These are phyloP conservation scores for Euclidia mi DNA, from an alignment of 2,888 invertebrate species.

Conservation along the genomic window DNA sequence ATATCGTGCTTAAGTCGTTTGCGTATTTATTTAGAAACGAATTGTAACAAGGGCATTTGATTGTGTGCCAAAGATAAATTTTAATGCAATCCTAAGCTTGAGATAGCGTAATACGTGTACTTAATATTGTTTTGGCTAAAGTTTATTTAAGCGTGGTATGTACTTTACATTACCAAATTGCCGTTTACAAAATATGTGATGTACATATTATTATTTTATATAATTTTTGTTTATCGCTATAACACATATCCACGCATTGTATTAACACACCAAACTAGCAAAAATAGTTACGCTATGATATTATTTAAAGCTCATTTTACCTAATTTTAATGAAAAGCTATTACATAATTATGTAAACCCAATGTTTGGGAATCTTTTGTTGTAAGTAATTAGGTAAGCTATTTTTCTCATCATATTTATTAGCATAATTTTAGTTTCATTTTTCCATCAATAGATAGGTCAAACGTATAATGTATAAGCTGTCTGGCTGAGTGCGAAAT, in stretches of 20 bases:
- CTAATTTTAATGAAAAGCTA: neutral
- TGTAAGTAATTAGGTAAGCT: neutral
- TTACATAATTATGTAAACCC: neutral
- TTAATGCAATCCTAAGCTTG: slow-evolving; percentile 15
- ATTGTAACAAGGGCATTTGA: slow-evolving; percentile 32
- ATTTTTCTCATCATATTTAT: slow-evolving; percentile 1
- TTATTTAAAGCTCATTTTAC: neutral
- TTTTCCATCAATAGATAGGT: neutral
- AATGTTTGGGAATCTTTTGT: neutral
- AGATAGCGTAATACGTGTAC: slow-evolving; percentile 15
- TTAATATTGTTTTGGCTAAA: slow-evolving; percentile 18
- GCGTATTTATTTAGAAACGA: slow-evolving; percentile 18
- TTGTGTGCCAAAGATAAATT: slow-evolving; percentile 35
- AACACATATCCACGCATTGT: neutral
- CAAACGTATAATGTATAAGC: too few relatives aligned
- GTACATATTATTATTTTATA: slow-evolving; percentile 18
- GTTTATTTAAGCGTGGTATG: slow-evolving; percentile 14
- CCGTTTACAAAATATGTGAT: slow-evolving; percentile 4
- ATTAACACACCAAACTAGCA: neutral
- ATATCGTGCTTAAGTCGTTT: slow-evolving; percentile 10
- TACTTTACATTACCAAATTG: slow-evolving; percentile 18
- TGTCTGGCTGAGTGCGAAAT: too few relatives aligned
- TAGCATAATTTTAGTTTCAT: neutral
- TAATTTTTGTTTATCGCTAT: neutral
- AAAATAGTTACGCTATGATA: slow-evolving; percentile 4